phyloP scores from a whole-genome alignment of 2,113 vertebrate species.

The Tringa solitaria region DNA sequence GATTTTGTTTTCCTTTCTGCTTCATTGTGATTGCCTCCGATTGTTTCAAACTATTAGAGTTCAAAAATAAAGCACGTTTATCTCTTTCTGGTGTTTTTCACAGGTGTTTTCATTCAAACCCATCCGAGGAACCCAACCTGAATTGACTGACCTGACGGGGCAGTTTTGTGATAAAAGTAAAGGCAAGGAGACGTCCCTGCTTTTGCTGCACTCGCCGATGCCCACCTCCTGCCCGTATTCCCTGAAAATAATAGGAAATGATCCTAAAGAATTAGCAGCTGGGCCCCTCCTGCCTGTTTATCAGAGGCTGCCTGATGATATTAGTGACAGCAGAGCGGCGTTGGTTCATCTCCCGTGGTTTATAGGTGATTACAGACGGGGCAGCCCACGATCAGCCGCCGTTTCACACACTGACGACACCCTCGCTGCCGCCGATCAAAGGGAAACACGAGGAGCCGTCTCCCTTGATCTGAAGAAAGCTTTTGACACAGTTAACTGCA shows the following conservation, averaged over 20 bases:
- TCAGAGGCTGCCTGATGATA: background rate
- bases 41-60: background rate
- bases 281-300: background rate
- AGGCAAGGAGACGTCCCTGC: background rate
- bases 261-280: background rate
- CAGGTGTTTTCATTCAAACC: background rate
- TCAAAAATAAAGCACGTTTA: background rate
- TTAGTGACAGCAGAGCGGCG: background rate
- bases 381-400: fast-evolving
- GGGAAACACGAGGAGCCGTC: slow-evolving; percentile 2
- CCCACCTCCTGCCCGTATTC: background rate
- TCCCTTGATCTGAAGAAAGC: slow-evolving; percentile 26
- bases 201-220: background rate
- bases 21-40: background rate
- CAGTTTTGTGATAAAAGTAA: background rate
- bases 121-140: background rate
- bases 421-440: slow-evolving; percentile 1
- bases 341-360: background rate
- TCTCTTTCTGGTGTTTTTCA: background rate
- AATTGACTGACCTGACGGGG: background rate
- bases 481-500: slow-evolving; percentile 41
- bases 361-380: background rate
- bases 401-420: background rate
- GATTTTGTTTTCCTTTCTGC: background rate
- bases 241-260: background rate